Conservation (phyloP, 2,888 invertebrate genomes). For the Mantis religiosa region DNA sequence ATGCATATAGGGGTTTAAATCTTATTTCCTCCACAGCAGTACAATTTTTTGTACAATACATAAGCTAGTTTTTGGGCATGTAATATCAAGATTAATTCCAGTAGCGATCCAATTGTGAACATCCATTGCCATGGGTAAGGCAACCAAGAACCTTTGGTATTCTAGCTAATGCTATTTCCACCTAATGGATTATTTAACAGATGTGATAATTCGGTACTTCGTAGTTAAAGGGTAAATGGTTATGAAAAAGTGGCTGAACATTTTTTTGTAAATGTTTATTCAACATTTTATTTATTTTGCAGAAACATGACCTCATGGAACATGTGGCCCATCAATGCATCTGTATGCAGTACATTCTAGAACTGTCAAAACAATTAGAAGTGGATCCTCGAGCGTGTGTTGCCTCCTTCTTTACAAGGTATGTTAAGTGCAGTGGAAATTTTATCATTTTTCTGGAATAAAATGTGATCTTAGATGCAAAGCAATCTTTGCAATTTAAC, state of each 20-base stretch:
- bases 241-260: neutral
- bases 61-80: too few relatives aligned
- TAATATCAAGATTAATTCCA: too few relatives aligned
- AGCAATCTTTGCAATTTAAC: too few relatives aligned
- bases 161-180: too few relatives aligned
- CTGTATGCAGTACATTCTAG: conserved; percentile 97
- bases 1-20: too few relatives aligned
- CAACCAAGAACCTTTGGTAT: too few relatives aligned
- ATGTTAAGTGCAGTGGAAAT: conserved; percentile 18
- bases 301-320: conserved; percentile 91
- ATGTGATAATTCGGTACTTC: neutral
- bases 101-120: too few relatives aligned
- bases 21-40: too few relatives aligned
- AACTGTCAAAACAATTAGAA: conserved; percentile 88
- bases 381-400: conserved; percentile 89
- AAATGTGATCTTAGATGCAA: too few relatives aligned
- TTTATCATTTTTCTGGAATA: neutral
- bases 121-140: too few relatives aligned
- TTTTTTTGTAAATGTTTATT: neutral
- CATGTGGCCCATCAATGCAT: conserved; percentile 98
- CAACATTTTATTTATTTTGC: conserved; percentile 38
- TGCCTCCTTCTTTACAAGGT: conserved; percentile 76
- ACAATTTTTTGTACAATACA: too few relatives aligned
- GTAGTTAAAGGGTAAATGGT: neutral
- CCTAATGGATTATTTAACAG: too few relatives aligned